Evolutionary conservation across 37 sponge, comb jelly and placozoan genomes (phyloP), one percentile per base, ranked within the genome.

Genomic region (Cliona cf. orientalis): DNA sequence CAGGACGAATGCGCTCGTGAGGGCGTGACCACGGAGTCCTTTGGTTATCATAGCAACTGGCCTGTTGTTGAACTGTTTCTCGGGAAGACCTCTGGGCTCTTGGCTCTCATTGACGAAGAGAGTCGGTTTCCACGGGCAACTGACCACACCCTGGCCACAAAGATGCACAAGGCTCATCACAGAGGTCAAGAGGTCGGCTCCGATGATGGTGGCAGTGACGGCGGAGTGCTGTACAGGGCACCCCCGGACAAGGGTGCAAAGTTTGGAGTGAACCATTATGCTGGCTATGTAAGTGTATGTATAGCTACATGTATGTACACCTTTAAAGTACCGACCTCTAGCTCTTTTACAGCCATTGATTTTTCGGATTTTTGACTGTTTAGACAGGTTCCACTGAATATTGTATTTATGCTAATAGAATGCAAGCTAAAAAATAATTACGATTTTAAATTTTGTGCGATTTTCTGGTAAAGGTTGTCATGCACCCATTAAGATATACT

Each of bases 1-100:
- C 96, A 92, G 82, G 86, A 76, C 0, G 96, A 95, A 71, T 95
- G 93, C 61, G 72, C 71, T 74, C 66, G 69, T 2, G 94, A 89
- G 72, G 85, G 85, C 26, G 78, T 93, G 40, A 56, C 42, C 38
- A 70, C 66, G 41, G 83, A 78, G 42, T 74, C 79, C 62, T 78
- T 93, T 12, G 66, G 59, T 9, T 89, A 80, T 66, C 64, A 72
- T 1, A 75, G 79, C 49, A 93, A 89, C 46, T 41, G 67, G 36
- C 90, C 90, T 6, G 61, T 89, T 26, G 57, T 93, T 61, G 84
- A 93, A 28, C 53, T 89, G 42, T 89, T 93, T 71, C 85, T 84
- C 26, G 94, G 78, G 44, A 93, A 89, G 74, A 83, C 78, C 1
- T 46, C 89, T 19, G 94, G 94, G 22, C 56, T 93, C 31, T 64